Percentiles rank a stretch among this genome's conserved stretches.
Evolutionary conservation across 2,888 invertebrate species (phyloP).

Genomic region (Xylota sylvarum): DNA sequence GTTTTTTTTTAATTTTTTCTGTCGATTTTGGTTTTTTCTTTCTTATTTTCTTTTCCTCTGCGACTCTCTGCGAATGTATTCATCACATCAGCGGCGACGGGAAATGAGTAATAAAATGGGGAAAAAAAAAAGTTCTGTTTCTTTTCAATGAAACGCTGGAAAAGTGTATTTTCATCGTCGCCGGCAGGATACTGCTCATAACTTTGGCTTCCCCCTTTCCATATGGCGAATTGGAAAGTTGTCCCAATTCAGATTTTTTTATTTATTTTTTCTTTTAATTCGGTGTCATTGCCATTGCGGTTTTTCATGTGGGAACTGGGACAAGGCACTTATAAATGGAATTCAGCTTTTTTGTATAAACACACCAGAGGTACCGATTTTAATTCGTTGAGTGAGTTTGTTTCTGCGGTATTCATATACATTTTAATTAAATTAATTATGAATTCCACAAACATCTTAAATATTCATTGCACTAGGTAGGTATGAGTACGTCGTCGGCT

Average conservation of each 20-base stretch:
- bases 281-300: constrained; percentile 30
- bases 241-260: constrained; percentile 6
- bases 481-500: background rate
- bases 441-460: background rate
- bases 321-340: constrained; percentile 6
- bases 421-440: constrained; percentile 22
- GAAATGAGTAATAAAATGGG: constrained; percentile 21
- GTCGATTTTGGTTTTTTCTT: background rate
- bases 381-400: constrained; percentile 8
- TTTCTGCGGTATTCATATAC: background rate
- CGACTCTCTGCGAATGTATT: constrained; percentile 1
- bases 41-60: background rate
- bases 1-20: background rate
- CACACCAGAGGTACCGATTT: constrained; percentile 10
- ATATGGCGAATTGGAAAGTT: background rate
- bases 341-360: background rate
- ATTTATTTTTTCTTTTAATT: constrained; percentile 34
- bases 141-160: constrained; percentile 2
- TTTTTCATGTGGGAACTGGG: constrained; percentile 22
- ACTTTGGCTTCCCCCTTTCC: background rate
- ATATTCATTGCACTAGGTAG: constrained; percentile 6
- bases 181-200: constrained; percentile 16
- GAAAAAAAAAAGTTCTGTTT: background rate
- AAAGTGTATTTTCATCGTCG: constrained; percentile 10
- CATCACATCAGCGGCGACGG: background rate